These are phyloP conservation scores for Malaclemys terrapin DNA, from an alignment of 2,113 vertebrate species.

Conservation along the genomic window DNA sequence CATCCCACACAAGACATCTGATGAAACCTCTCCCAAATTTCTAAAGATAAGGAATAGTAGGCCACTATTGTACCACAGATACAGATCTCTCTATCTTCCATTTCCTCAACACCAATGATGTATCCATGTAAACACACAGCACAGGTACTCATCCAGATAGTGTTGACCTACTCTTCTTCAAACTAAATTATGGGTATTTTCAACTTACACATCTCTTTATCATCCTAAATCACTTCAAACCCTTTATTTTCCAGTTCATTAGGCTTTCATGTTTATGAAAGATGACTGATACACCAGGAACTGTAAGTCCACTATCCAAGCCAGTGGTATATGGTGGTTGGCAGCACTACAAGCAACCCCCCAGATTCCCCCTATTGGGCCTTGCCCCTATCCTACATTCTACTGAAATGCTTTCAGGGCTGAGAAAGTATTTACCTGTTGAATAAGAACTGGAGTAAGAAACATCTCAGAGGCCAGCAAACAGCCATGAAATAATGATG, in stretches of 20 bases:
- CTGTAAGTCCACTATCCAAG: background rate
- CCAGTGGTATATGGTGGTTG: rapidly evolving
- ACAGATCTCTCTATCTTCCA: background rate
- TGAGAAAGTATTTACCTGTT: background rate
- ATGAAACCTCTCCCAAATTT: background rate
- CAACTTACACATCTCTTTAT: background rate
- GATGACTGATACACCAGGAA: background rate
- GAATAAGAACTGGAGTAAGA: background rate
- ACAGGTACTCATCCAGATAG: background rate
- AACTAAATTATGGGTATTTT: background rate
- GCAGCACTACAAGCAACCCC: background rate
- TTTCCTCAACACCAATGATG: background rate
- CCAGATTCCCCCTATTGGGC: background rate
- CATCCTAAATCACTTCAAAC: background rate
- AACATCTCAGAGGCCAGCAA: background rate
- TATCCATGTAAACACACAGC: rapidly evolving
- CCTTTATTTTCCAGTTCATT: background rate
- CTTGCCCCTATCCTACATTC: background rate
- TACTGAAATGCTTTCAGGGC: background rate
- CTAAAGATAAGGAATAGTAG: background rate
- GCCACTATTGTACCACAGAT: background rate
- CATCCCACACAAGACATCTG: background rate
- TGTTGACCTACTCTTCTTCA: background rate
- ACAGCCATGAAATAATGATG: background rate
- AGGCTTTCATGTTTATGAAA: background rate